phyloP scores from a whole-genome alignment of 92 coral and sea anemone genomes.

The Palythoa caribaeorum region DNA sequence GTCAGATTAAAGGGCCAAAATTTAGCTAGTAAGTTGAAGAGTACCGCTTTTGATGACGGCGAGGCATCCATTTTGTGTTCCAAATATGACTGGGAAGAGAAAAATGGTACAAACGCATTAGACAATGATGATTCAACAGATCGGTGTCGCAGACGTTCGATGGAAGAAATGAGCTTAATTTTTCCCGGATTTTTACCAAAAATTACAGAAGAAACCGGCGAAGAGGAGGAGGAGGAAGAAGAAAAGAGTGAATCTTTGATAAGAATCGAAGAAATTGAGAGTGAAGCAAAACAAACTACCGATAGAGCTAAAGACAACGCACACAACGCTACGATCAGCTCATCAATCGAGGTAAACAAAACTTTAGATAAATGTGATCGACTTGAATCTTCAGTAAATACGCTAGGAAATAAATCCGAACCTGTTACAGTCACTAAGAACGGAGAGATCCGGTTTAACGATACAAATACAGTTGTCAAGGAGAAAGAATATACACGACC shows the following conservation, averaged over 20 bases:
- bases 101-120: conserved; percentile 46
- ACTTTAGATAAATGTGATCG: conserved; percentile 7
- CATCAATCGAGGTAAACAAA: conserved; percentile 12
- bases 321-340: not conserved
- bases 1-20: not conserved
- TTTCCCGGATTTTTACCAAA: conserved; percentile 91
- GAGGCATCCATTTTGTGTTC: conserved; percentile 92
- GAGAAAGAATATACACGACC: conserved; percentile 14
- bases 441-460: not conserved
- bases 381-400: conserved; percentile 4
- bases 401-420: conserved; percentile 7
- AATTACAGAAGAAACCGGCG: conserved; percentile 91
- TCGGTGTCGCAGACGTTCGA: conserved; percentile 73
- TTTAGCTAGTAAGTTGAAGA: conserved; percentile 16
- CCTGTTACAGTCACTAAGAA: conserved; percentile 4
- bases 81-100: conserved; percentile 60
- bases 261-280: conserved; percentile 31
- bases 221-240: conserved; percentile 47
- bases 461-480: conserved; percentile 33
- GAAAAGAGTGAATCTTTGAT: conserved; percentile 8
- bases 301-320: not conserved
- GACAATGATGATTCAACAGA: conserved; percentile 5
- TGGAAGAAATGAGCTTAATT: conserved; percentile 92
- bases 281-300: not conserved
- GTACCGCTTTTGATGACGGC: conserved; percentile 69